These are phyloP conservation scores for Heliothis subflexa DNA, from an alignment of 1,140 invertebrate species.

Conservation along the genomic window DNA sequence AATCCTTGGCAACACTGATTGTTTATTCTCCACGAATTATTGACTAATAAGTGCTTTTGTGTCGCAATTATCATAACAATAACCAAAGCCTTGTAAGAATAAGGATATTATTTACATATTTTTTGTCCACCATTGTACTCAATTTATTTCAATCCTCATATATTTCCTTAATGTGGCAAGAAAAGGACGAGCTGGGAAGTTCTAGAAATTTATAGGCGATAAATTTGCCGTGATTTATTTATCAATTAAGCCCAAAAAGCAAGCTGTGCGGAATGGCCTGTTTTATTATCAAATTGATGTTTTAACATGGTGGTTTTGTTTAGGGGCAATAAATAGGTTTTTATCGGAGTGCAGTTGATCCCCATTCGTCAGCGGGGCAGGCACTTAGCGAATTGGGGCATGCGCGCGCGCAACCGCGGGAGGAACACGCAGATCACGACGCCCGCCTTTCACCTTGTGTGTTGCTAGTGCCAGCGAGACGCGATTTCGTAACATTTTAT, in stretches of 20 bases:
- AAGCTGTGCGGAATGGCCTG: neutral
- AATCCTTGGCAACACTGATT: constrained; percentile 27
- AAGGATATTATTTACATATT: constrained; percentile 37
- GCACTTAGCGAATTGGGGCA: constrained; percentile 68
- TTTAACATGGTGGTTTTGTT: constrained; percentile 32
- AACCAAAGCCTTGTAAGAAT: constrained; percentile 4
- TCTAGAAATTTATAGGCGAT: constrained; percentile 11
- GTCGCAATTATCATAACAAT: constrained; percentile 38
- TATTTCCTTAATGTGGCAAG: neutral
- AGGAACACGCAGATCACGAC: constrained; percentile 54
- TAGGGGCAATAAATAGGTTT: constrained; percentile 52
- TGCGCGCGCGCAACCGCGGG: constrained; percentile 57
- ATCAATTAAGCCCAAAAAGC: constrained; percentile 1
- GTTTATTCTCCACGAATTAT: constrained; percentile 24
- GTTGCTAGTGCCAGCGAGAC: constrained; percentile 34
- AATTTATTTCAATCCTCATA: neutral
- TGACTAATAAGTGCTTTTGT: constrained; percentile 25
- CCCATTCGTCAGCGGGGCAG: constrained; percentile 64
- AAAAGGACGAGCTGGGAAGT: neutral
- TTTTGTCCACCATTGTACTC: constrained; percentile 12
- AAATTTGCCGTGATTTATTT: constrained; percentile 28
- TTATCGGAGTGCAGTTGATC: constrained; percentile 55
- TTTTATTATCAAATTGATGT: constrained; percentile 55
- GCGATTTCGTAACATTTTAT: constrained; percentile 18
- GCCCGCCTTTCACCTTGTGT: constrained; percentile 67